Percentiles rank a stretch among this genome's conserved stretches.
Conservation (phyloP, 2,888 invertebrate species). For the Caenorhabditis sp. region DNA sequence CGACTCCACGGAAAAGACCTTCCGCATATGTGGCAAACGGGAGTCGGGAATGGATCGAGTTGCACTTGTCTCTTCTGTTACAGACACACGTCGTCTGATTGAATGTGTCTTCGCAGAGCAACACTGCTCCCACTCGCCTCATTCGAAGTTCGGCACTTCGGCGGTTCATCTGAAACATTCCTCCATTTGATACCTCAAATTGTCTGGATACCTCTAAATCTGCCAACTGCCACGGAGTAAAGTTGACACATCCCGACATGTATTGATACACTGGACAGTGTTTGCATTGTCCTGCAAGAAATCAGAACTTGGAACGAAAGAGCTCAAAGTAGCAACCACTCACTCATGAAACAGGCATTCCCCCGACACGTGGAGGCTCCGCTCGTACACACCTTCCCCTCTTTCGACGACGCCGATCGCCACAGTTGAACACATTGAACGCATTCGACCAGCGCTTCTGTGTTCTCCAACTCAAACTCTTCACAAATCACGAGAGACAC, state of each 20-base stretch:
- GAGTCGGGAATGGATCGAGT: constrained; percentile 71
- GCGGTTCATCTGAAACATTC: constrained; percentile 67
- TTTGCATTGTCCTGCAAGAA: constrained; percentile 78
- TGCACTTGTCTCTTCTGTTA: constrained; percentile 76
- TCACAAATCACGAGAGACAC: constrained; percentile 44
- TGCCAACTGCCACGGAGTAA: constrained; percentile 73
- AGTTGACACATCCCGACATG: constrained; percentile 74
- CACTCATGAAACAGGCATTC: constrained; percentile 77
- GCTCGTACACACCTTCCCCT: constrained; percentile 70
- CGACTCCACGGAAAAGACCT: constrained; percentile 73
- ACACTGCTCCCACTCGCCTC: constrained; percentile 71
- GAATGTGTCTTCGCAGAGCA: constrained; percentile 76
- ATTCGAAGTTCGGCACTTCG: constrained; percentile 65
- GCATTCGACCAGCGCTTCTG: constrained; percentile 68
- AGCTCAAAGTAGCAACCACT: constrained; percentile 39
- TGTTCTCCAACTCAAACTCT: constrained; percentile 61
- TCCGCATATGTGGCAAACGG: constrained; percentile 74
- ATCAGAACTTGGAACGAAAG: not conserved
- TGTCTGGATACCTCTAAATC: constrained; percentile 74
- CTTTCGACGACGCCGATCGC: constrained; percentile 69
- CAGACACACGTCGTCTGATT: constrained; percentile 78
- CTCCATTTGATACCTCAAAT: too few species aligned
- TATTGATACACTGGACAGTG: constrained; percentile 79
- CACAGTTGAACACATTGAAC: constrained; percentile 75
- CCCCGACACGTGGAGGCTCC: constrained; percentile 73